A percentile compares a stretch with the other conserved stretches of the same genome.
Evolutionary conservation across 2,113 vertebrate genomes (phyloP).

Genomic region (Etia nguti): DNA sequence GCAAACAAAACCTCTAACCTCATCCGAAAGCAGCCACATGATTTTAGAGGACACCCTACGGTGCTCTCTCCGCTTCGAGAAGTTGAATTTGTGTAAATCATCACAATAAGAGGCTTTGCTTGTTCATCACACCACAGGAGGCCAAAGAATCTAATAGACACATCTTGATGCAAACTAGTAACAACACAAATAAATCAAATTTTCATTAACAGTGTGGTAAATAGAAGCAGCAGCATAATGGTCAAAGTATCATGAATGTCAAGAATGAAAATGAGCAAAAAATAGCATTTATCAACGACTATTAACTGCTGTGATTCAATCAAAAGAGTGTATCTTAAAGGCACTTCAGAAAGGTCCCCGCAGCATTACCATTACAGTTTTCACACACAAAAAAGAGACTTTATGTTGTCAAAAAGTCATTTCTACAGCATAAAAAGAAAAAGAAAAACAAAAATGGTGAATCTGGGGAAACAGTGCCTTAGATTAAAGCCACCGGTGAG

Average conservation of each 20-base stretch:
- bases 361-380: slow-evolving; percentile 63
- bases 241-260: slow-evolving; percentile 79
- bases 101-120: slow-evolving; percentile 57
- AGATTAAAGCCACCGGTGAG: slow-evolving; percentile 35
- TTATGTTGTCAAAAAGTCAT: slow-evolving; percentile 42
- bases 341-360: slow-evolving; percentile 64
- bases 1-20: slow-evolving; percentile 55
- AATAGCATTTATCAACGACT: slow-evolving; percentile 72
- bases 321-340: slow-evolving; percentile 39
- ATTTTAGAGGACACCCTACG: slow-evolving; percentile 17
- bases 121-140: slow-evolving; percentile 67
- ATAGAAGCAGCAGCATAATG: slow-evolving; percentile 89
- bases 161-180: slow-evolving; percentile 75
- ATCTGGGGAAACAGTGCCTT: slow-evolving; percentile 61
- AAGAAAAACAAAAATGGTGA: slow-evolving; percentile 17
- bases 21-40: slow-evolving; percentile 32
- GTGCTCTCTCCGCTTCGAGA: background rate
- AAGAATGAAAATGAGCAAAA: slow-evolving; percentile 77
- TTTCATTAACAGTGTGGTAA: slow-evolving; percentile 79
- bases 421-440: slow-evolving; percentile 31
- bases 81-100: slow-evolving; percentile 47
- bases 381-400: slow-evolving; percentile 12
- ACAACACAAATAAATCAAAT: slow-evolving; percentile 79
- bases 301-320: slow-evolving; percentile 53
- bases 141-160: slow-evolving; percentile 69